Evolutionary conservation across 2,888 invertebrate genomes (phyloP), one percentile per base, ranked within the genome.

Genomic region (Agonopterix alstromeriana): DNA sequence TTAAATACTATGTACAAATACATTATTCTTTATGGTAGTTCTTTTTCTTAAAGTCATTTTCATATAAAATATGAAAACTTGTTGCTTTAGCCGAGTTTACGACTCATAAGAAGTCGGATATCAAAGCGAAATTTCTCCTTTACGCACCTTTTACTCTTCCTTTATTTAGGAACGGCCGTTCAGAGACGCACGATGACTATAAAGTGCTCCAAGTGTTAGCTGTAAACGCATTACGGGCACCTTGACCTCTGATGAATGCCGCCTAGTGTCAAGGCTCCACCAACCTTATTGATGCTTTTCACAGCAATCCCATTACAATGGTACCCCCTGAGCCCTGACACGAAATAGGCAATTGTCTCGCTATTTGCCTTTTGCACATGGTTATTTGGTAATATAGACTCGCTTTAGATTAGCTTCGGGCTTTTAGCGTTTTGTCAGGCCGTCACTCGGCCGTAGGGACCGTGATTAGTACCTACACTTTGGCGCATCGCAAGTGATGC

Each of bases 201-300:
- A 74, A 79, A 79, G 70, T 77, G 74, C 70, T 62, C 66, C 62
- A 70, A 66, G 66, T 71, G 42, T 8, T 62, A 65, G 63, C 71
- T 61, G 58, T 77, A 73, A 81, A 75, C 70, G 71, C 65, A 73
- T 77, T 76, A 77, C 63, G 61, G 61, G 58, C 60, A 65, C 81
- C 82, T 81, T 83, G 82, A 82, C 83, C 83, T 67, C 54, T 60
- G 60, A 27, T 27, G 27, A 66, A 60, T 66, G 67, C 56, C 55
- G 57, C 55, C 63, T 63, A 61, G 63, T 70, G 77, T 81, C 81
- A 82, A 79, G 82, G 81, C 62, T 59, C 61, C 53, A 53, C 54
- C 58, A 63, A 60, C 56, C 65, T 65, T 71, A 70, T 68, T 61
- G 65, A 68, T 68, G 67, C 60, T 70, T 67, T 67, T 63, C 64